Evolutionary conservation across 2,888 invertebrate genomes (phyloP).

Genomic region (Ryuthela nishihirai): DNA sequence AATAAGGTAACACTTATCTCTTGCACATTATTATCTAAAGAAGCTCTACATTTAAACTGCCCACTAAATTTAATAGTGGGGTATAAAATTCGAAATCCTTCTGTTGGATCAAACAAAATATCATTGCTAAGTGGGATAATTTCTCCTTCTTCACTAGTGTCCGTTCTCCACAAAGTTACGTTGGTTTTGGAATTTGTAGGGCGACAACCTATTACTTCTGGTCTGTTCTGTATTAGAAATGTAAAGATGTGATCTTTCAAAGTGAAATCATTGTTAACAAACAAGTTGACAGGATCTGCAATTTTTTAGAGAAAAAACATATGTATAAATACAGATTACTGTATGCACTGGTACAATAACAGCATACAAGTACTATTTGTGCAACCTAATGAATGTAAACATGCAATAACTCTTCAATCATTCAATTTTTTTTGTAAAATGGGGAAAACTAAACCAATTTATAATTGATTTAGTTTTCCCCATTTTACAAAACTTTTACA

Average conservation of each 20-base stretch:
- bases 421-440: too few species aligned
- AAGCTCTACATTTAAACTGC: constrained; percentile 35
- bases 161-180: constrained; percentile 51
- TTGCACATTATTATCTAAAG: constrained; percentile 4
- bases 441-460: too few species aligned
- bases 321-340: too few species aligned
- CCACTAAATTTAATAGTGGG: constrained; percentile 40
- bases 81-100: constrained; percentile 38
- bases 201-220: constrained; percentile 60
- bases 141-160: constrained; percentile 11
- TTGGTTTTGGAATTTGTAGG: constrained; percentile 60
- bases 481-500: too few species aligned
- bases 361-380: too few species aligned
- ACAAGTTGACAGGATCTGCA: constrained; percentile 22
- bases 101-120: constrained; percentile 34
- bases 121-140: constrained; percentile 4
- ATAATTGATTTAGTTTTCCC: too few species aligned
- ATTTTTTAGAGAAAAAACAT: too few species aligned
- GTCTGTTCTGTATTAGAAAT: constrained; percentile 12
- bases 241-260: constrained; percentile 8
- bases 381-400: too few species aligned
- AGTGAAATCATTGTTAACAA: constrained; percentile 4
- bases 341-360: too few species aligned
- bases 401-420: too few species aligned
- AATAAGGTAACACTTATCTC: constrained; percentile 18